Base-by-base conservation (phyloP, 1,140 invertebrate genomes). In the Pseudomyrmex flavicornis region DNA sequence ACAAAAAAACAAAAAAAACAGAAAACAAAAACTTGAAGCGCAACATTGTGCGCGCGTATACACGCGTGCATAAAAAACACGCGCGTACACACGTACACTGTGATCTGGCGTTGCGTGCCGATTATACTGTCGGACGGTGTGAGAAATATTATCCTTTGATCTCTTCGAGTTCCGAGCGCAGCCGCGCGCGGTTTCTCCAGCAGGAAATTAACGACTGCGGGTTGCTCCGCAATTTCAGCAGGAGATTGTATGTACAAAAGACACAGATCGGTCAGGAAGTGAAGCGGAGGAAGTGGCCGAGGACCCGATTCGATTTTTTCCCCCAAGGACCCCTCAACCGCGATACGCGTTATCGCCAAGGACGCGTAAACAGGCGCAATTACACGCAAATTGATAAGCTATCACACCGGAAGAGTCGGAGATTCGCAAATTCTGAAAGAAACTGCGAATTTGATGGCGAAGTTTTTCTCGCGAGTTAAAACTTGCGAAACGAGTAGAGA, bases 61-160 rank as follows among this genome's bases (percentile, higher is more conserved):
- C 59, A 8, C 63, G 63, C 35, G 35, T 35, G 26, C 44, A 20
- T 10, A 17, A 15, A 13, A n/a, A 13, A 0, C 1, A 17, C 10
- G 5, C 56, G 17, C 20, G 54, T n/a, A 15, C 52, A 26, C 8
- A 2, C 12, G 35, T 66, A 22, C 35, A n/a, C 17, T 26, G 65
- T 35, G 35, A 35, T 35, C 35, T 35, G 50, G 35, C 74, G 85
- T 93, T 92, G 92, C 92, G 90, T 92, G 91, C 88, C 90, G 92
- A 93, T 93, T 92, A 91, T 89, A 89, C 90, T 85, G 91, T 90
- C 88, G 86, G 84, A 65, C 88, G 86, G 91, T 91, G 90, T 89
- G 91, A 92, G 91, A 93, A 93, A 91, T 93, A 93, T 93, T 93
- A 93, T 93, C 91, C 92, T 92, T 91, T 91, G 91, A 93, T 93